Conservation (phyloP, 2,888 invertebrate genomes). For the Netelia inedita region DNA sequence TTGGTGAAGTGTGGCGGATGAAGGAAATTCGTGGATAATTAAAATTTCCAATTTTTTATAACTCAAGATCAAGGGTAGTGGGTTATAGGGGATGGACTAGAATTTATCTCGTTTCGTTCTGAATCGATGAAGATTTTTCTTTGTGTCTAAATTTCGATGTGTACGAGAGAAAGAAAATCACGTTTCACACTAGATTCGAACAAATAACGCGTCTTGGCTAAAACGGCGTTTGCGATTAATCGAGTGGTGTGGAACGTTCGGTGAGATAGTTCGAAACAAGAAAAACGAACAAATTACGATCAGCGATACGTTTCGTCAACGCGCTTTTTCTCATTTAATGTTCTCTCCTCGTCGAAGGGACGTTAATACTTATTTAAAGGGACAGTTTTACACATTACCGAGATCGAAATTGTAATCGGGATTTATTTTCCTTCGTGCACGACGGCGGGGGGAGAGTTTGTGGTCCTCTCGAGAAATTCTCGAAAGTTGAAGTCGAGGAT, state of each 20-base stretch:
- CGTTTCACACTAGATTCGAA: not conserved
- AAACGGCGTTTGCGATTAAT: not conserved
- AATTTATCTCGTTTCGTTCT: slow-evolving; percentile 14
- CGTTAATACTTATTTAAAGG: not conserved
- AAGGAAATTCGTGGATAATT: not conserved
- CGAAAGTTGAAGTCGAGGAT: slow-evolving; percentile 30
- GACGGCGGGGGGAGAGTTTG: not conserved
- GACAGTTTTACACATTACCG: not conserved
- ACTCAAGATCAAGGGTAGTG: not conserved
- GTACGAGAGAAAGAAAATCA: not conserved
- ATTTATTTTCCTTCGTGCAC: not conserved
- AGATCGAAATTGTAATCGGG: not conserved
- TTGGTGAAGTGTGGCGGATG: not conserved
- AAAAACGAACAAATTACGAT: not conserved
- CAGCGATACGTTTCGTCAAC: not conserved
- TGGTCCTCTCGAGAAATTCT: slow-evolving; percentile 8
- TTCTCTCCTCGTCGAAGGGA: not conserved
- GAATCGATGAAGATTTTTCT: not conserved
- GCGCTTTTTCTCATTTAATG: not conserved
- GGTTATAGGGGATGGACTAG: slow-evolving; percentile 26
- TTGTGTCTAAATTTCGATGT: not conserved
- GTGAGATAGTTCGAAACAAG: not conserved
- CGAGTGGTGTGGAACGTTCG: not conserved
- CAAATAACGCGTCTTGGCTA: not conserved
- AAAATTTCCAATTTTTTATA: not conserved